phyloP scores from a whole-genome alignment of 1,140 invertebrate species.

The Gonatopus flavifemur region DNA sequence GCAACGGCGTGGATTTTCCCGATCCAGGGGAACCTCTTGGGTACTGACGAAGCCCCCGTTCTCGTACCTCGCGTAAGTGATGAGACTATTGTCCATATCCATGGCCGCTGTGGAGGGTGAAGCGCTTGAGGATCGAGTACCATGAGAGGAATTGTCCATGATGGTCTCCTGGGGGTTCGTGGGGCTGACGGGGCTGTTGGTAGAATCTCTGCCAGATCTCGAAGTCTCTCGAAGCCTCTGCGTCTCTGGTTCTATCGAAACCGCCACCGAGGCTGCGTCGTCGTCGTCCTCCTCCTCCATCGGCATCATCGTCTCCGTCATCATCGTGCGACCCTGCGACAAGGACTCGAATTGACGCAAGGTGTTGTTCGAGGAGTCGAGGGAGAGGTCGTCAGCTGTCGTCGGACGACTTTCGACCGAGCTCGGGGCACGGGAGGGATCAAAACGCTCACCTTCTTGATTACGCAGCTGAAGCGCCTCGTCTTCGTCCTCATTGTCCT shows the following conservation, averaged over 20 bases:
- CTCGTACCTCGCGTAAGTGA: constrained; percentile 69
- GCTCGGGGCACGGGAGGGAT: constrained; percentile 57
- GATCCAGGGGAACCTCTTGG: constrained; percentile 82
- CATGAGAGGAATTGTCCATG: constrained; percentile 55
- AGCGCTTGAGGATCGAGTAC: constrained; percentile 56
- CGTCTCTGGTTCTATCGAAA: constrained; percentile 26
- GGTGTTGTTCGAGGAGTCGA: constrained; percentile 68
- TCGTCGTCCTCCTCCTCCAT: background rate
- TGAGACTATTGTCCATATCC: constrained; percentile 57
- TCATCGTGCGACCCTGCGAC: constrained; percentile 68
- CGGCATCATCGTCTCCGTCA: constrained; percentile 42
- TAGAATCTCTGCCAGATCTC: constrained; percentile 57
- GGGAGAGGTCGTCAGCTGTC: constrained; percentile 62
- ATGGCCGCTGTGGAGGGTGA: constrained; percentile 58
- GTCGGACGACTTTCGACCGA: constrained; percentile 62
- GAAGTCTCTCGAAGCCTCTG: constrained; percentile 43
- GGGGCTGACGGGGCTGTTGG: constrained; percentile 57
- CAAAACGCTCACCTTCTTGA: constrained; percentile 57
- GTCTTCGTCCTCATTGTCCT: constrained; percentile 49
- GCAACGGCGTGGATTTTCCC: constrained; percentile 80
- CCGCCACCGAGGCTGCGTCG: constrained; percentile 11
- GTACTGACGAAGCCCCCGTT: constrained; percentile 73
- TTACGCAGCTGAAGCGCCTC: constrained; percentile 36
- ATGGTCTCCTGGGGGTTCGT: constrained; percentile 43
- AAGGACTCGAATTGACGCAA: constrained; percentile 78